phyloP scores from a whole-genome alignment of 2,797 vertebrate genomes.

The Sebastes taczanowskii region DNA sequence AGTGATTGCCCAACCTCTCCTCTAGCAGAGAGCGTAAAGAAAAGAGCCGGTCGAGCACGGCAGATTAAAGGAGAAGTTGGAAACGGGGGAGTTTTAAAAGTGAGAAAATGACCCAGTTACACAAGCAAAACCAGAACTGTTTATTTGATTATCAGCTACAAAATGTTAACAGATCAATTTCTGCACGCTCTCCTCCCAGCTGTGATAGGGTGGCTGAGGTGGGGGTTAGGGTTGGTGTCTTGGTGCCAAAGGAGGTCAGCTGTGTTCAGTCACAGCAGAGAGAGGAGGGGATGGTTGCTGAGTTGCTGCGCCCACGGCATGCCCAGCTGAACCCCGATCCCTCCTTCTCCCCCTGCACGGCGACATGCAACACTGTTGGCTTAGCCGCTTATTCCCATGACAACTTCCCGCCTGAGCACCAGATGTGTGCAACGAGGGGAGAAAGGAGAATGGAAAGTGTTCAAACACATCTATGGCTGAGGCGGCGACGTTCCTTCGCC shows the following conservation, averaged over 20 bases:
- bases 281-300: slow-evolving; percentile 25
- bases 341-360: slow-evolving; percentile 17
- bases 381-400: slow-evolving; percentile 74
- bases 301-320: slow-evolving; percentile 58
- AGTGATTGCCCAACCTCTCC: slow-evolving; percentile 75
- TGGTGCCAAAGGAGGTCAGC: slow-evolving; percentile 65
- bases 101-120: slow-evolving; percentile 18
- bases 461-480: slow-evolving; percentile 32
- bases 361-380: slow-evolving; percentile 70
- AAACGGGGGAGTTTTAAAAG: slow-evolving; percentile 14
- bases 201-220: slow-evolving; percentile 29
- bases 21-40: slow-evolving; percentile 56
- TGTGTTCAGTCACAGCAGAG: slow-evolving; percentile 59
- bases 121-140: background rate
- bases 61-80: slow-evolving; percentile 45
- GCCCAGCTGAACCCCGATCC: slow-evolving; percentile 62
- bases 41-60: slow-evolving; percentile 47
- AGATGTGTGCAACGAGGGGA: slow-evolving; percentile 70
- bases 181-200: slow-evolving; percentile 38
- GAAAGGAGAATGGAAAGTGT: slow-evolving; percentile 43
- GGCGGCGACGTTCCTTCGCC: slow-evolving; percentile 3
- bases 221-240: slow-evolving; percentile 8
- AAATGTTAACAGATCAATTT: slow-evolving; percentile 51
- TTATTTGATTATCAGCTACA: slow-evolving; percentile 30
- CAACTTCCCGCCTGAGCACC: slow-evolving; percentile 69